Conservation (phyloP, 2,888 invertebrate genomes). For the Nemoura dubitans region DNA sequence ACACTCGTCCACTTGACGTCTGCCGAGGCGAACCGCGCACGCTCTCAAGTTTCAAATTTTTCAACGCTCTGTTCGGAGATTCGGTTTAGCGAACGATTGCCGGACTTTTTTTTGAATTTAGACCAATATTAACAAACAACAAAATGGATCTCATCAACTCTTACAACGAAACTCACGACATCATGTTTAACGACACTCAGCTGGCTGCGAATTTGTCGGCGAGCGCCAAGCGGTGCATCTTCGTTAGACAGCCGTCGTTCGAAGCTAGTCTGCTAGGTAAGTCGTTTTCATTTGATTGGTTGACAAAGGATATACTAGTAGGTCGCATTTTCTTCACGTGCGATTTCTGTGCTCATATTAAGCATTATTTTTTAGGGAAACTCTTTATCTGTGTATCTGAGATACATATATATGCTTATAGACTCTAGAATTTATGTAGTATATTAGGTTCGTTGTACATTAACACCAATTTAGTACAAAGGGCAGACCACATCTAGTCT, state of each 20-base stretch:
- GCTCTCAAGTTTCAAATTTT: not conserved
- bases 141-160: not conserved
- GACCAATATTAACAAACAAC: too few relatives aligned
- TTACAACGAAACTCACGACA: not conserved
- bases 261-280: not conserved
- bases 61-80: not conserved
- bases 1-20: not conserved
- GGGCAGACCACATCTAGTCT: not conserved
- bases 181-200: not conserved
- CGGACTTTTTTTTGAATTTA: not conserved
- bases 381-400: too few relatives aligned
- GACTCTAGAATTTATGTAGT: too few relatives aligned
- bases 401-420: too few relatives aligned
- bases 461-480: too few relatives aligned
- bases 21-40: not conserved
- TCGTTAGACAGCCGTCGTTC: not conserved
- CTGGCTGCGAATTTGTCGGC: not conserved
- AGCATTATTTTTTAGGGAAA: too few relatives aligned
- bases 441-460: too few relatives aligned
- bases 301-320: not conserved
- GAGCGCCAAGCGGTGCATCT: not conserved
- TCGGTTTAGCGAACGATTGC: not conserved
- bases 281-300: not conserved
- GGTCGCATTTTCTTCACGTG: too few relatives aligned
- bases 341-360: too few relatives aligned